Conservation (phyloP, 2,113 vertebrate genomes). For the Aleadryas rufinucha region DNA sequence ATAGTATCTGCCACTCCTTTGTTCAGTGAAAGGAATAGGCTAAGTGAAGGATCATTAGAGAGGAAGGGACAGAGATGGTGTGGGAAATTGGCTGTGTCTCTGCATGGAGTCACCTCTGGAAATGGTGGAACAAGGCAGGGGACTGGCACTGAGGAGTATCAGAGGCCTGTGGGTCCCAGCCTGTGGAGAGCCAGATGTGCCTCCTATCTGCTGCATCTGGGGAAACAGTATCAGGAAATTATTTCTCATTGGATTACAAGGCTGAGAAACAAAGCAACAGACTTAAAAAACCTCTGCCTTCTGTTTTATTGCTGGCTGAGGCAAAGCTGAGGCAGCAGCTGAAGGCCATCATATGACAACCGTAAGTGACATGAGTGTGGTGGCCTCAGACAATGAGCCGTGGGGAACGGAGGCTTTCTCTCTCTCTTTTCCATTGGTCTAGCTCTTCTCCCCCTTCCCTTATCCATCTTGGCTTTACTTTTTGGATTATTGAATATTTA, state of each 20-base stretch:
- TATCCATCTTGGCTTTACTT: conserved; percentile 33
- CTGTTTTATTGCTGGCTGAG: not conserved
- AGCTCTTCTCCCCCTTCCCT: not conserved
- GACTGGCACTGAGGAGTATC: not conserved
- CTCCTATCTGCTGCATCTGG: not conserved
- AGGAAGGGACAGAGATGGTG: not conserved
- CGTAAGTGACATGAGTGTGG: not conserved
- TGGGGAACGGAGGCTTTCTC: not conserved
- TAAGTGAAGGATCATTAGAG: not conserved
- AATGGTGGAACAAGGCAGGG: not conserved
- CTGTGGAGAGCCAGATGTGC: not conserved
- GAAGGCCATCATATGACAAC: not conserved
- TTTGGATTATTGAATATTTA: conserved; percentile 62
- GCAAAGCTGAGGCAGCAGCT: not conserved
- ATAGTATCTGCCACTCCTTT: not conserved
- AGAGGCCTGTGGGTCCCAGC: not conserved
- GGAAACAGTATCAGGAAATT: not conserved
- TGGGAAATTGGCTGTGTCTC: not conserved
- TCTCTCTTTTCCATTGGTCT: not conserved
- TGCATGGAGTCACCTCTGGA: not conserved
- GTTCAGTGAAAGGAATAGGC: not conserved
- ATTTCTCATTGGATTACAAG: conserved; percentile 10
- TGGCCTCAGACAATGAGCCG: not conserved
- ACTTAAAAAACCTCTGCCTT: not conserved
- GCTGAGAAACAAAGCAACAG: conserved; percentile 1